Percentiles rank a stretch among this genome's conserved stretches.
phyloP scores from a whole-genome alignment of 1,140 invertebrate genomes.

The Cydia strobilella region DNA sequence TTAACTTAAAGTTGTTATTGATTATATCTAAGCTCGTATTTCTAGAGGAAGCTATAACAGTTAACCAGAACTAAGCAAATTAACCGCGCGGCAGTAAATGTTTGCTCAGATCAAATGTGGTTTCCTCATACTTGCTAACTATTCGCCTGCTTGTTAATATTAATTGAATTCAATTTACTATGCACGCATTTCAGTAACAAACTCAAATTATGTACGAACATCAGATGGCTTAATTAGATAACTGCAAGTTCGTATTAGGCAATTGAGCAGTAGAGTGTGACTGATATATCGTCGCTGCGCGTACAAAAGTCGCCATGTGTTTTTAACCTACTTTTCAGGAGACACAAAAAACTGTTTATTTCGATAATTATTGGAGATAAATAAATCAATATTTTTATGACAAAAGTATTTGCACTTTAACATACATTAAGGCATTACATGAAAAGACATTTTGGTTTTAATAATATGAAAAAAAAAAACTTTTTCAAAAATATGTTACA shows the following conservation, averaged over 20 bases:
- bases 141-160: slow-evolving; percentile 17
- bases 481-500: no score
- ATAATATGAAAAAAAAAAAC: no score
- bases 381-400: no score
- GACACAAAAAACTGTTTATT: no score
- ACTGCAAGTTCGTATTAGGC: not conserved
- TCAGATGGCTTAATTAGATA: slow-evolving; percentile 27
- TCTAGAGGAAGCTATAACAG: not conserved
- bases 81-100: not conserved
- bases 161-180: slow-evolving; percentile 30
- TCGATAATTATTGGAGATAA: no score
- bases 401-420: no score
- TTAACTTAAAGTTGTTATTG: no score
- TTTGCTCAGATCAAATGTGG: slow-evolving; percentile 5
- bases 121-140: slow-evolving; percentile 24
- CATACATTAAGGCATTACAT: no score
- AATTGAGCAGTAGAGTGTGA: slow-evolving; percentile 14
- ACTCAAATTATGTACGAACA: slow-evolving; percentile 29
- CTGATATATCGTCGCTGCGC: no score
- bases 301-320: no score
- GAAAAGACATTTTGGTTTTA: no score
- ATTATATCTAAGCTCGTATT: not conserved
- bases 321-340: no score
- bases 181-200: slow-evolving; percentile 27
- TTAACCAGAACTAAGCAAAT: slow-evolving; percentile 23